phyloP scores from a whole-genome alignment of 2,113 vertebrate genomes.

The Andinoacara biseriatus region DNA sequence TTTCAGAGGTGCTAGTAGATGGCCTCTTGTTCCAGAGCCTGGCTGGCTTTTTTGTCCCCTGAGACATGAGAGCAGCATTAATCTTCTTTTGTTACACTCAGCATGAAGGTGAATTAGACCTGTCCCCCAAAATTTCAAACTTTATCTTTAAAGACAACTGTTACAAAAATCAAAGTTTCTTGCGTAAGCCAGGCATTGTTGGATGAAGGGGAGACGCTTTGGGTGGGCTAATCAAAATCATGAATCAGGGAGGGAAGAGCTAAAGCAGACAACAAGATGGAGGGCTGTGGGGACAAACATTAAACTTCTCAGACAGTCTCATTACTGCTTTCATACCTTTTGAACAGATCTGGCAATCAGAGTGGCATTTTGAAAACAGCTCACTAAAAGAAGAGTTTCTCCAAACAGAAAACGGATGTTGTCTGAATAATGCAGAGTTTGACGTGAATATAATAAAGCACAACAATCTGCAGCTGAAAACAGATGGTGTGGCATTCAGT shows the following conservation, averaged over 20 bases:
- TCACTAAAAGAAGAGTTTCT: conserved; percentile 32
- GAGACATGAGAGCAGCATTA: not conserved
- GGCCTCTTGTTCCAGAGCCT: not conserved
- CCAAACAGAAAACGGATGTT: conserved; percentile 20
- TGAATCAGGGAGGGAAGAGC: not conserved
- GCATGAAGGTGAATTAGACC: not conserved
- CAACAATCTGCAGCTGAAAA: conserved; percentile 26
- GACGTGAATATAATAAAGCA: conserved; percentile 47
- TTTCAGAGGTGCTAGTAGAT: not conserved
- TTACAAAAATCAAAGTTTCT: not conserved
- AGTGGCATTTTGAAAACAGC: conserved; percentile 54
- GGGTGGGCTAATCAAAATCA: conserved; percentile 36
- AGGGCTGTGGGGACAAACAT: conserved; percentile 19
- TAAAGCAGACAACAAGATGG: not conserved
- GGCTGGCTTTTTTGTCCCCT: not conserved
- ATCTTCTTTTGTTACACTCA: not conserved
- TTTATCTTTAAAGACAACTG: not conserved
- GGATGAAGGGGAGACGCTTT: not conserved
- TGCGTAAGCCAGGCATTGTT: not conserved
- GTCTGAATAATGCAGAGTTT: conserved; percentile 41
- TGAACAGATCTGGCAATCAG: conserved; percentile 52
- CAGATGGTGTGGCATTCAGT: conserved; percentile 34
- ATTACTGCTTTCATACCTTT: conserved; percentile 43
- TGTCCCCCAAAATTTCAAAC: not conserved
- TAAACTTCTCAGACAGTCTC: conserved; percentile 37